Conservation (phyloP, 2,113 vertebrate genomes). For the Lepisosteus osseus region DNA sequence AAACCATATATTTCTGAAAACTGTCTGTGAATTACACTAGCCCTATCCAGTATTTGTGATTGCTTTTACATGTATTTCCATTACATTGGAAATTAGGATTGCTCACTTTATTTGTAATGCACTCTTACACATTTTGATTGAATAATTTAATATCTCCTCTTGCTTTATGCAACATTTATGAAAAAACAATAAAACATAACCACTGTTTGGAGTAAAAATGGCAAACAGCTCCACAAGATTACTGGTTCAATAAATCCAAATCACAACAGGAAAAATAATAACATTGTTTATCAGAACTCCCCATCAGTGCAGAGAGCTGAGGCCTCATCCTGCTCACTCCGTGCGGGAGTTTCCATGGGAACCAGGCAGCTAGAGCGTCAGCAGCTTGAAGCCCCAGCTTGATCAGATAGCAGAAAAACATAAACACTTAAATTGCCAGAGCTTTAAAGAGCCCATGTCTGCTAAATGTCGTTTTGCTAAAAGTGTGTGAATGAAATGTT, state of each 20-base stretch:
- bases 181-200: too few species aligned
- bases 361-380: conserved; percentile 39
- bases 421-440: neutral
- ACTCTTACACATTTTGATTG: too few species aligned
- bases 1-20: too few species aligned
- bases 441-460: too few species aligned
- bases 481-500: neutral
- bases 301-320: conserved; percentile 32
- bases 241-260: neutral
- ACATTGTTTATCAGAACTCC: conserved; percentile 15
- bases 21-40: too few species aligned
- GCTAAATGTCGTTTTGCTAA: neutral
- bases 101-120: too few species aligned
- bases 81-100: too few species aligned
- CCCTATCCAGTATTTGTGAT: too few species aligned
- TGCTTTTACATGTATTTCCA: too few species aligned
- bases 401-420: neutral
- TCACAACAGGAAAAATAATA: conserved; percentile 12
- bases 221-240: neutral
- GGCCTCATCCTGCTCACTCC: conserved; percentile 37
- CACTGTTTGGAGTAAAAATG: neutral
- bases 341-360: conserved; percentile 48
- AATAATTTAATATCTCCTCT: too few species aligned
- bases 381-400: neutral
- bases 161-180: too few species aligned